These are phyloP conservation scores for Corythornis vintsioides DNA, from an alignment of 2,113 vertebrate genomes.

Conservation along the genomic window DNA sequence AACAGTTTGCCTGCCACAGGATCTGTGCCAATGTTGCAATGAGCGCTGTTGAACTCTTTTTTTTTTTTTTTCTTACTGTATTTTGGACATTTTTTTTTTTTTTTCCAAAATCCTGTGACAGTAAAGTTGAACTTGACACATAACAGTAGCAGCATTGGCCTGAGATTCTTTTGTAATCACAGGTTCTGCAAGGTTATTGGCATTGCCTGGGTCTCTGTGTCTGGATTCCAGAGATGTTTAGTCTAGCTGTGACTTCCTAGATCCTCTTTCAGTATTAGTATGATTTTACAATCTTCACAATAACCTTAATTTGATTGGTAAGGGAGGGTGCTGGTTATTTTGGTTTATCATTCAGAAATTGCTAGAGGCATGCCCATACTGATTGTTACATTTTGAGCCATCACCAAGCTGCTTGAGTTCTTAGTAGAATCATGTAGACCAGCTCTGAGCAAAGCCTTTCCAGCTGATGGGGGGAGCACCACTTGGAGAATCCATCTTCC, in stretches of 20 bases:
- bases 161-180: neutral
- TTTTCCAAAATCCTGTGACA: neutral
- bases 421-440: neutral
- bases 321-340: neutral
- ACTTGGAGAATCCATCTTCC: neutral
- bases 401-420: rapidly evolving
- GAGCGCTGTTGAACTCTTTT: neutral
- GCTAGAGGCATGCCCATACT: neutral
- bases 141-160: neutral
- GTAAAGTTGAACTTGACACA: rapidly evolving
- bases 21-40: neutral
- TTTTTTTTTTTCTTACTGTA: neutral
- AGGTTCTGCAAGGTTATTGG: neutral
- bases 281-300: neutral
- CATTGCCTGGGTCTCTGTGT: neutral
- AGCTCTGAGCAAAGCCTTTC: neutral
- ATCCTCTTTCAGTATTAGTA: neutral
- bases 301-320: rapidly evolving
- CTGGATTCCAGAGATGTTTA: neutral
- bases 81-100: neutral
- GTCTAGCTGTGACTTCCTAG: neutral
- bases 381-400: neutral
- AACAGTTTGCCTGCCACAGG: constrained; percentile 45
- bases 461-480: neutral
- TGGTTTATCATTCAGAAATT: neutral